Evolutionary conservation across 2,888 invertebrate species (phyloP).

Genomic region (Sesia bembeciformis): DNA sequence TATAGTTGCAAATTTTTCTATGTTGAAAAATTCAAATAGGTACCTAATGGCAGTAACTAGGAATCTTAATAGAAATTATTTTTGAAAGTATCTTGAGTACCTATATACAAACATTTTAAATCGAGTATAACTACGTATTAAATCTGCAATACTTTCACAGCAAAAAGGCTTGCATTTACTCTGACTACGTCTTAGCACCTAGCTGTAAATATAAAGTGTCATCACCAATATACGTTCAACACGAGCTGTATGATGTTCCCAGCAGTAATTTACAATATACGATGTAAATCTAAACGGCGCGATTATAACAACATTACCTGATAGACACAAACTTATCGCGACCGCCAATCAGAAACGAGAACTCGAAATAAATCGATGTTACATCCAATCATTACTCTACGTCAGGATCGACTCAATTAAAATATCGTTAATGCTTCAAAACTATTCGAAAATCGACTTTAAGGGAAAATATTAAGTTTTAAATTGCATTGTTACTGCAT

Average conservation of each 20-base stretch:
- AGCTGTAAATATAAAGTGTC: too few relatives aligned
- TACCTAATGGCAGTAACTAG: too few relatives aligned
- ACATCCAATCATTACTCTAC: constrained; percentile 73
- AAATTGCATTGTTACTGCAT: constrained; percentile 26
- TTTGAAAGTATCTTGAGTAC: too few relatives aligned
- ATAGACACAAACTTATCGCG: constrained; percentile 68
- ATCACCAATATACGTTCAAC: background rate
- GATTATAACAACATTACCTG: constrained; percentile 68
- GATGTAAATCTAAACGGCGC: constrained; percentile 38
- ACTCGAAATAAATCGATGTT: constrained; percentile 73
- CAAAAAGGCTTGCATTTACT: too few relatives aligned
- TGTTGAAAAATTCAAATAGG: too few relatives aligned
- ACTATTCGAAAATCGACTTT: constrained; percentile 45
- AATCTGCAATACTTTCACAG: too few relatives aligned
- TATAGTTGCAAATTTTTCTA: too few relatives aligned
- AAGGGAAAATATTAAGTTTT: constrained; percentile 24
- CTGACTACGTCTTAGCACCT: too few relatives aligned
- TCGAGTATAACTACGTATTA: too few relatives aligned
- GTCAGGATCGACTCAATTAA: constrained; percentile 74
- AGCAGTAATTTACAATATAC: background rate
- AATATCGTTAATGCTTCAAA: constrained; percentile 66
- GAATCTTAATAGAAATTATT: too few relatives aligned
- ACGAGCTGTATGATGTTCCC: background rate
- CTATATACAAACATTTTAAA: too few relatives aligned
- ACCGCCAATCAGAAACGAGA: constrained; percentile 73